Evolutionary conservation across 2,113 vertebrate genomes (phyloP), one percentile per base, ranked within the genome.

Genomic region (Procavia capensis): DNA sequence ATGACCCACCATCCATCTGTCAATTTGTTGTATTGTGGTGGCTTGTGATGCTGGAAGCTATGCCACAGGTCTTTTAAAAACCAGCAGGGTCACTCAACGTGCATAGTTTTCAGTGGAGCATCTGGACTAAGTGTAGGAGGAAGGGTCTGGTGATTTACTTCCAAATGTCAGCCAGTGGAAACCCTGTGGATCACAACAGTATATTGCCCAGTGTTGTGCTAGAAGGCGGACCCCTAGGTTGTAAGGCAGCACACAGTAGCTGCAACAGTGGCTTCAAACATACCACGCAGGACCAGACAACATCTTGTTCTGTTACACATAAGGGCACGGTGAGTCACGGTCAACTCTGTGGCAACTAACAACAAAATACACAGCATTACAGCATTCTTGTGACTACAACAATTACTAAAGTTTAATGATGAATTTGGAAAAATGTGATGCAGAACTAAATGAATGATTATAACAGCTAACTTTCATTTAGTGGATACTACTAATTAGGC

Each of bases 381-480:
- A 82, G 45, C 27, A 61, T 17, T 36, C 50, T 54, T 64, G 34
- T 54, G 86, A 75, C 34, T 54, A 25, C 25, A 59, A 74, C 34
- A n/a, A 68, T 43, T n/a, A 10, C 11, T 41, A 85, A 64, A 5
- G 7, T 22, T 57, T 34, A 57, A 63, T 41, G 64, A 25, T 20
- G 6, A 31, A n/a, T 11, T 47, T 59, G 66, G 6, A n/a, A 47
- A 88, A 94, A 64, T 20, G 66, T 78, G 63, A 83, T 36, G 34
- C 36, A 76, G 39, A 81, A 86, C 50, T 7, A 61, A 80, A 81
- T n/a, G 31, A 50, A 78, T 83, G 64, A 94, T 13, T 54, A 13
- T 66, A 84, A 84, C 6, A 68, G 27, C 22, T 79, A 91, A n/a
- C n/a, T 85, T 87, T 82, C 36, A 85, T 66, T 75, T 86, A 79